Evolutionary conservation across 2,888 invertebrate species (phyloP).

Genomic region (Caenorhabditis drosophilae): DNA sequence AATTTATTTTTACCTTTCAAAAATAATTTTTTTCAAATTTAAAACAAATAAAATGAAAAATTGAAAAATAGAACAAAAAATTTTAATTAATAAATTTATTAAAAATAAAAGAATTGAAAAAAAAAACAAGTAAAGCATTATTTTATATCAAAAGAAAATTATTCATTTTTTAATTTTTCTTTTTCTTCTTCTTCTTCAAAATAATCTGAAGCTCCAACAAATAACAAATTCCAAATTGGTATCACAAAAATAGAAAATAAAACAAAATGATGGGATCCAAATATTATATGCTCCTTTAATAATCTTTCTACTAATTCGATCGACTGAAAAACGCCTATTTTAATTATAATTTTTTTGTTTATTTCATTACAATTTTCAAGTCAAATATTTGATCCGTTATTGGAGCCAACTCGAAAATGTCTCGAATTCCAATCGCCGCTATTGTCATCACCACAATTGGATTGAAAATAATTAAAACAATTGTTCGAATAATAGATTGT

Average conservation of each 20-base stretch:
- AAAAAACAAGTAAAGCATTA: no score
- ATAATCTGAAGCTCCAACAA: slow-evolving; percentile 19
- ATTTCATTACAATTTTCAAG: no score
- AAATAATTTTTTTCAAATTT: no score
- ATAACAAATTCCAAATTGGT: slow-evolving; percentile 48
- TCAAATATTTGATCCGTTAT: neutral
- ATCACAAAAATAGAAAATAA: slow-evolving; percentile 30
- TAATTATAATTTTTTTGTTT: neutral
- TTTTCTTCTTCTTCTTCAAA: neutral
- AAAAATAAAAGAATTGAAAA: no score
- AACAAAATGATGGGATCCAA: slow-evolving; percentile 36
- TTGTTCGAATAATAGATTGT: neutral
- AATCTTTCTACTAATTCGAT: neutral
- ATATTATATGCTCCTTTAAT: slow-evolving; percentile 19
- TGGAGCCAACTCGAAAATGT: neutral
- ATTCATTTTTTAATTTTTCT: no score
- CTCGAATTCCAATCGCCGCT: neutral
- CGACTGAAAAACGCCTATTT: neutral
- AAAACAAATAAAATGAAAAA: no score
- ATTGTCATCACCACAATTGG: neutral
- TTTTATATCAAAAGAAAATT: no score
- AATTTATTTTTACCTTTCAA: no score
- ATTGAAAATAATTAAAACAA: neutral
- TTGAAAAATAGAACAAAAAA: no score
- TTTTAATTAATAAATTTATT: no score